Base-by-base conservation (phyloP, 1,140 invertebrate species). In the Drosophila sturtevanti region DNA sequence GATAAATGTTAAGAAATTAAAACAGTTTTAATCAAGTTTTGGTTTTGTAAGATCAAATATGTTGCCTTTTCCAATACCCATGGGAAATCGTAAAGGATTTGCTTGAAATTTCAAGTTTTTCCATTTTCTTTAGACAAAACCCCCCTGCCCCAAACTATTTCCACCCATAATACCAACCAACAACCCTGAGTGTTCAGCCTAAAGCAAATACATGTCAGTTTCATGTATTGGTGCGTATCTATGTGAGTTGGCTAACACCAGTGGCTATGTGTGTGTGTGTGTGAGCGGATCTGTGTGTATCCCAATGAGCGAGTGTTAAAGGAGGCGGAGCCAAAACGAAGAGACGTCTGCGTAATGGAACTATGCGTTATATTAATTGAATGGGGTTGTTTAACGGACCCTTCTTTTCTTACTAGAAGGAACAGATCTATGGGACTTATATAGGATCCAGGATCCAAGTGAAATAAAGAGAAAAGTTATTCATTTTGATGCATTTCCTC, bases 181-280 rank as follows among this genome's bases (percentile, higher is more conserved):
- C 52, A 62, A 61, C 56, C 64, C 72, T 21, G 6, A 31, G 1
- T 16, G 24, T 16, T n/a, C 35, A 48, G 59, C 65, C 41, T 37
- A 31, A 22, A 31, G 65, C 34, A 24, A 31, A 21, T 48, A 48
- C 41, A 21, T 48, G 34, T 11, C 37, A 48, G 35, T 18, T 16
- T 27, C 22, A 21, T 21, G 87, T 90, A 41, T 86, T 63, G 48
- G 89, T 90, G 84, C n/a, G 54, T 90, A 90, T 90, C 89, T 90
- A 74, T 90, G 89, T 90, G 81, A 71, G 27, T 11, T 59, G 59
- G 14, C n/a, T n/a, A n/a, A n/a, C n/a, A n/a, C n/a, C n/a, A n/a
- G n/a, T n/a, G n/a, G n/a, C 24, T 35, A 63, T 44, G 11, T 59
- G 55, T 27, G 48, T 22, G 18, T n/a, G 70, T 48, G 16, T 21